Evolutionary conservation across 2,113 vertebrate species (phyloP).

Genomic region (Tragelaphus strepsiceros): DNA sequence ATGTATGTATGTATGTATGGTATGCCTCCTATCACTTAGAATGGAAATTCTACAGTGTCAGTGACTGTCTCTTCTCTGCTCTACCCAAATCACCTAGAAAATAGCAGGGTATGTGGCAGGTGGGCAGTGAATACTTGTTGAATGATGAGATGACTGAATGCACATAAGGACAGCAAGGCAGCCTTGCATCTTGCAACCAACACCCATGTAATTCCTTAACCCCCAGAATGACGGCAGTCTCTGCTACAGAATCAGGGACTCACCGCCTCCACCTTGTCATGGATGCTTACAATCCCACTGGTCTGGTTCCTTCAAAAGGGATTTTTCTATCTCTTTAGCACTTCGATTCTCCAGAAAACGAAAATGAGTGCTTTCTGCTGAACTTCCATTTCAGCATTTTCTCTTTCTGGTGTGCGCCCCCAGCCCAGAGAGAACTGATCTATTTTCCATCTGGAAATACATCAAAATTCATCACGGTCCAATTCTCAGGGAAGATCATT

Average conservation of each 20-base stretch:
- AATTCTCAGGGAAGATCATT: slow-evolving; percentile 62
- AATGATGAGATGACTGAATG: background rate
- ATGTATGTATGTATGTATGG: background rate
- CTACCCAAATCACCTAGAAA: background rate
- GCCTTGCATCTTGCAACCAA: background rate
- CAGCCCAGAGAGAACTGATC: background rate
- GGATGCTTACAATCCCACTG: background rate
- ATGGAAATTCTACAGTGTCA: background rate
- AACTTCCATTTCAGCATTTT: slow-evolving; percentile 14
- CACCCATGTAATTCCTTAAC: no score
- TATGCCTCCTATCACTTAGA: background rate
- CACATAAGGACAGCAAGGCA: background rate
- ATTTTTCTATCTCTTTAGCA: background rate
- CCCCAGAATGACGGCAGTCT: background rate
- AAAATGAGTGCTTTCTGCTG: background rate
- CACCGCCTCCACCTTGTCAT: background rate
- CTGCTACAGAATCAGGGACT: background rate
- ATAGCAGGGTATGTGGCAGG: background rate
- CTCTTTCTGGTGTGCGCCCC: background rate
- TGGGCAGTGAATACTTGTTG: background rate
- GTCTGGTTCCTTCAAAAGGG: background rate
- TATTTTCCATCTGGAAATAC: slow-evolving; percentile 73
- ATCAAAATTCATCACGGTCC: slow-evolving; percentile 69
- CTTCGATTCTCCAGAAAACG: slow-evolving; percentile 18
- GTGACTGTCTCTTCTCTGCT: background rate